Conservation (phyloP, 2,113 vertebrate species). For the Mesocricetus auratus region DNA sequence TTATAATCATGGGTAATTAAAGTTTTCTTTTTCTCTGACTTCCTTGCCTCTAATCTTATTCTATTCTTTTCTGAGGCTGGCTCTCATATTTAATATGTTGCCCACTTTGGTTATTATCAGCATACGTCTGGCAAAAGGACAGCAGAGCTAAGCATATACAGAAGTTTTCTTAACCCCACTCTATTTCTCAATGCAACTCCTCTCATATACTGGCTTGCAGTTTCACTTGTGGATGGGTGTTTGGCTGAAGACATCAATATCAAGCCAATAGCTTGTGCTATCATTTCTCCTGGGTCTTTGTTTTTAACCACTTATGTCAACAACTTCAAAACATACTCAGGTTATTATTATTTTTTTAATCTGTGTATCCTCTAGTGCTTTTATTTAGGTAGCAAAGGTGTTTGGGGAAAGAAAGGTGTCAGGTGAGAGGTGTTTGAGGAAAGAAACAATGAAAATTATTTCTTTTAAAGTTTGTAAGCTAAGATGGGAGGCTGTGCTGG, state of each 20-base stretch:
- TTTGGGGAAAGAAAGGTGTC: conserved; percentile 32
- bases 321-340: conserved; percentile 72
- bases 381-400: conserved; percentile 47
- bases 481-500: neutral
- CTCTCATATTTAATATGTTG: conserved; percentile 54
- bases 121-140: conserved; percentile 57
- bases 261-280: conserved; percentile 66
- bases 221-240: conserved; percentile 36
- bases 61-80: conserved; percentile 7
- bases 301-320: conserved; percentile 73
- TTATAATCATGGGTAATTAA: neutral
- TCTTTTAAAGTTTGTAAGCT: conserved; percentile 4
- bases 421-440: conserved; percentile 37
- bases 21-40: neutral
- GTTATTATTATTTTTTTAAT: conserved; percentile 65
- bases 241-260: conserved; percentile 55
- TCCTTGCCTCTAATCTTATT: conserved; percentile 34
- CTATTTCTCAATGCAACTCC: neutral
- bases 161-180: conserved; percentile 36
- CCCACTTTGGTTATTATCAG: conserved; percentile 47
- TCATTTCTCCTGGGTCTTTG: conserved; percentile 67
- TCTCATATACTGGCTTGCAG: conserved; percentile 1
- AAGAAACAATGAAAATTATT: conserved; percentile 47
- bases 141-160: conserved; percentile 39
- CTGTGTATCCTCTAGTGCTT: conserved; percentile 62